phyloP scores from a whole-genome alignment of 2,113 vertebrate genomes.

The Triplophysa tibetana region DNA sequence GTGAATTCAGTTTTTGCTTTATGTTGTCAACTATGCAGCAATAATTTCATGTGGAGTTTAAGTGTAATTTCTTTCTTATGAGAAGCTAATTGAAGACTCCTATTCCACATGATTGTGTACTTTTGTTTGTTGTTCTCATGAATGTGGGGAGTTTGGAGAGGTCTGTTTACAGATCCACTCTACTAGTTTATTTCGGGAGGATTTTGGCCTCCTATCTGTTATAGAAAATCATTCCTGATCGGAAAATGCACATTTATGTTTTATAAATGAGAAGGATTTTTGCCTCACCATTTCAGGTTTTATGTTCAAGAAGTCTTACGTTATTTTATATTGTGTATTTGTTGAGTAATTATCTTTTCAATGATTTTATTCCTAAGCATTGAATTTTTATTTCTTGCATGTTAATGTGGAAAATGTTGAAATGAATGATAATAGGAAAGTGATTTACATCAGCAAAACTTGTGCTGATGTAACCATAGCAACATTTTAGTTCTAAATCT shows the following conservation, averaged over 20 bases:
- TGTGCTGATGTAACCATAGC: not conserved
- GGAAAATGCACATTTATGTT: not conserved
- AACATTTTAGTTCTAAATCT: not conserved
- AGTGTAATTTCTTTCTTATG: not conserved
- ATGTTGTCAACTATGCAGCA: no score
- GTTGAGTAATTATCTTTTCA: not conserved
- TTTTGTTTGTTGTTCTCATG: not conserved
- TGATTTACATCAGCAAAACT: not conserved
- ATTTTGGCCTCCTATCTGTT: not conserved
- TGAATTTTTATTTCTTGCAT: not conserved
- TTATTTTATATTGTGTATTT: not conserved
- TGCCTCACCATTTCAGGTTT: not conserved
- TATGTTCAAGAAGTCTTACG: not conserved
- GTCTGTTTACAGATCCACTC: slow-evolving; percentile 18
- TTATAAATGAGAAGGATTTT: not conserved
- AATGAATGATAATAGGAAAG: no score
- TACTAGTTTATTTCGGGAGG: not conserved
- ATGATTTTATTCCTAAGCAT: not conserved
- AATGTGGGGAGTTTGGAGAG: not conserved
- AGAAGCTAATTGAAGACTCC: not conserved
- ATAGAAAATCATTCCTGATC: not conserved
- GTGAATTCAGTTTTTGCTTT: no score
- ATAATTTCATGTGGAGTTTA: no score
- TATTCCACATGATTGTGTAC: not conserved
- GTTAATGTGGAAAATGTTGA: slow-evolving; percentile 8